These are phyloP conservation scores for Trichopria drosophilae DNA, from an alignment of 2,888 invertebrate genomes.

Conservation along the genomic window DNA sequence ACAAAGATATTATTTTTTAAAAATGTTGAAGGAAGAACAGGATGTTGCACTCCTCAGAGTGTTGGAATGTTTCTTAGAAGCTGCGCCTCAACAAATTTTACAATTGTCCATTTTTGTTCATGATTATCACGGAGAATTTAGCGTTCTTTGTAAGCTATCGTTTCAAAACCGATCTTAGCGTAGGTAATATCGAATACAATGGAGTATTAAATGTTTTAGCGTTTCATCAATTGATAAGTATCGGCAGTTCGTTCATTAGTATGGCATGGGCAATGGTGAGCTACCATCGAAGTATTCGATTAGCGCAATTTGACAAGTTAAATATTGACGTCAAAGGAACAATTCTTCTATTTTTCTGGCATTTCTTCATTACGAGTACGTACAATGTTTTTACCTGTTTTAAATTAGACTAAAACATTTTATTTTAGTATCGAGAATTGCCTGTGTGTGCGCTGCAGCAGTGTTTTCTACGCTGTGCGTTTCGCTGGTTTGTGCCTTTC, in stretches of 20 bases:
- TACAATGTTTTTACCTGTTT: constrained; percentile 20
- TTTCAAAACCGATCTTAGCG: constrained; percentile 15
- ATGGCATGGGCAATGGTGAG: constrained; percentile 90
- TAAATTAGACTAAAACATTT: constrained; percentile 14
- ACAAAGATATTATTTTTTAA: constrained; percentile 69
- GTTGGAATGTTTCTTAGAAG: constrained; percentile 80
- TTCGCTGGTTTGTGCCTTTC: constrained; percentile 66
- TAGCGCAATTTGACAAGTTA: constrained; percentile 75
- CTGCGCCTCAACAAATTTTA: constrained; percentile 78
- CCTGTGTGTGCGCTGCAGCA: constrained; percentile 78
- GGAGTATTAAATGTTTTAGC: constrained; percentile 54
- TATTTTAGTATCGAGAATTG: constrained; percentile 76
- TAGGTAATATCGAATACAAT: constrained; percentile 40
- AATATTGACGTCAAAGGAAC: constrained; percentile 76
- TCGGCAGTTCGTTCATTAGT: constrained; percentile 78
- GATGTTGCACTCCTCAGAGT: constrained; percentile 77
- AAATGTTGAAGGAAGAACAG: constrained; percentile 79
- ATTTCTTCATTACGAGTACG: constrained; percentile 77
- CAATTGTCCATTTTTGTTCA: constrained; percentile 72
- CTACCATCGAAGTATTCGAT: constrained; percentile 80
- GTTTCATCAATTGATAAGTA: constrained; percentile 71
- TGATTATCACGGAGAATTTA: constrained; percentile 62
- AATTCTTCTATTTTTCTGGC: constrained; percentile 79
- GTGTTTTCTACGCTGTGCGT: constrained; percentile 72
- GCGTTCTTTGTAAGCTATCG: constrained; percentile 60